Evolutionary conservation across 2,113 vertebrate species (phyloP).

Genomic region (Syngnathus typhle): DNA sequence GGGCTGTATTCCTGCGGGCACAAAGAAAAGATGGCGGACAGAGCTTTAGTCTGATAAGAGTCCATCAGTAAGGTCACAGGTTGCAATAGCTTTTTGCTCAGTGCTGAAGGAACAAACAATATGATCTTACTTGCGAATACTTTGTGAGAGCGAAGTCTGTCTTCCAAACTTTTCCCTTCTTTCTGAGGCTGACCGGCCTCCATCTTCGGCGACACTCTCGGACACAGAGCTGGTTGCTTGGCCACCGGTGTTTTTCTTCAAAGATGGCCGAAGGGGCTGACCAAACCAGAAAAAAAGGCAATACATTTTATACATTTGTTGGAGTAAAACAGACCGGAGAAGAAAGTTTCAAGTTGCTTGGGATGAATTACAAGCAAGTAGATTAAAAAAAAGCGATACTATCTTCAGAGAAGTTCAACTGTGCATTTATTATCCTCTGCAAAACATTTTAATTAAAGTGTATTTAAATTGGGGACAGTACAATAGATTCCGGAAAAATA

Average conservation of each 20-base stretch:
- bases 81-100: not conserved
- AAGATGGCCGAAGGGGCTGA: constrained; percentile 72
- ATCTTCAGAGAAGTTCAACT: too few species aligned
- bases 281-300: not conserved
- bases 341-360: not conserved
- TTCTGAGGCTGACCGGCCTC: constrained; percentile 32
- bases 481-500: not conserved
- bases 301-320: not conserved
- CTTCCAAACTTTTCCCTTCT: constrained; percentile 70
- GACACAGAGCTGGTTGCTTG: constrained; percentile 64
- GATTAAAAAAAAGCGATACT: too few species aligned
- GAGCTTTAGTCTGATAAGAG: not conserved
- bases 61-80: not conserved
- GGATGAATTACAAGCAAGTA: not conserved
- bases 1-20: constrained; percentile 76
- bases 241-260: constrained; percentile 75
- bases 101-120: not conserved
- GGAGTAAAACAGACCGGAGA: not conserved
- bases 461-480: not conserved
- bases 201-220: constrained; percentile 47
- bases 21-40: not conserved
- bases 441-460: not conserved
- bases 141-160: constrained; percentile 87
- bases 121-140: constrained; percentile 81
- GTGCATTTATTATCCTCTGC: not conserved